Conservation (phyloP, 2,888 invertebrate genomes). For the Platycheirus rosarum region DNA sequence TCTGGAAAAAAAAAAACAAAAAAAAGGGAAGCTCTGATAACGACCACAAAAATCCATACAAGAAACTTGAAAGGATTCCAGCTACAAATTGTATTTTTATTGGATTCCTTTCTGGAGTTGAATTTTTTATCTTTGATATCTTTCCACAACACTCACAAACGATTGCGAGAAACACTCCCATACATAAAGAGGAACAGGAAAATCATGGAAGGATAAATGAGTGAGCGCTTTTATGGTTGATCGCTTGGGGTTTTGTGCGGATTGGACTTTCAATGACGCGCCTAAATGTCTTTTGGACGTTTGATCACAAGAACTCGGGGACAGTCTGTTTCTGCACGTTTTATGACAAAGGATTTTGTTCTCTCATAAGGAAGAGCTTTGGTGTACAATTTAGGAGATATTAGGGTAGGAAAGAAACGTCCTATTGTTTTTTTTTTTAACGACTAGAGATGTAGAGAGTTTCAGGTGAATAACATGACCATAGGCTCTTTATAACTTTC, state of each 20-base stretch:
- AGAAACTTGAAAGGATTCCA: constrained; percentile 65
- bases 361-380: background rate
- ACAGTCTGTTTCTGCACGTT: constrained; percentile 45
- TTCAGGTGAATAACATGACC: constrained; percentile 6
- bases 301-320: constrained; percentile 58
- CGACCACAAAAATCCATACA: constrained; percentile 65
- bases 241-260: constrained; percentile 62
- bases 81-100: constrained; percentile 73
- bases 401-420: no score
- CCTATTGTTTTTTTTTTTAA: no score
- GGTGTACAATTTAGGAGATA: no score
- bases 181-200: constrained; percentile 20
- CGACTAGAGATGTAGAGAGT: background rate
- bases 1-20: constrained; percentile 29
- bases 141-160: constrained; percentile 5
- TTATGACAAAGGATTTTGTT: constrained; percentile 38
- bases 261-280: constrained; percentile 70
- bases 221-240: constrained; percentile 53
- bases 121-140: constrained; percentile 59
- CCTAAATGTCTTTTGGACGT: constrained; percentile 69
- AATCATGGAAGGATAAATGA: constrained; percentile 25
- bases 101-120: constrained; percentile 65
- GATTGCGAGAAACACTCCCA: background rate
- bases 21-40: constrained; percentile 61
- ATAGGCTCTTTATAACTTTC: constrained; percentile 19